Conservation (phyloP, 1,140 invertebrate species). For the Atta colombica region DNA sequence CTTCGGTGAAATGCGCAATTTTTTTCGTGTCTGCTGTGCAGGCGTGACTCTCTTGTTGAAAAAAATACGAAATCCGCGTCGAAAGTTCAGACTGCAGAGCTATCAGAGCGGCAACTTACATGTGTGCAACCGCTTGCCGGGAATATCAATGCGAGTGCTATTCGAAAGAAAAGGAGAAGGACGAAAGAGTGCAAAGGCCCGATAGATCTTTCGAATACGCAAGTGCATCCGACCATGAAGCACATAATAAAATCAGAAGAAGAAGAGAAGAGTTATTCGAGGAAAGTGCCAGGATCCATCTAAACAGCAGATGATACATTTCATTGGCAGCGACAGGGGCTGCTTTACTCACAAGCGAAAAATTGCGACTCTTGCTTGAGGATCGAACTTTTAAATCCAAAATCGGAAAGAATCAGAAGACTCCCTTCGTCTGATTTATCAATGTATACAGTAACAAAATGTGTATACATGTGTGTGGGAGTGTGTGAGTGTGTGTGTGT, state of each 20-base stretch:
- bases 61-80: conserved; percentile 31
- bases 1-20: background rate
- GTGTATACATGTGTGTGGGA: background rate
- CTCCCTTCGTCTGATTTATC: conserved; percentile 12
- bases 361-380: conserved; percentile 8
- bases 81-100: conserved; percentile 23
- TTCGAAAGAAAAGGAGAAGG: conserved; percentile 24
- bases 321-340: background rate
- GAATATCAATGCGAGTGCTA: conserved; percentile 22
- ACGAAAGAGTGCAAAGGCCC: conserved; percentile 56
- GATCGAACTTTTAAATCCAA: conserved; percentile 11
- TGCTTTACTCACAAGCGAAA: conserved; percentile 13
- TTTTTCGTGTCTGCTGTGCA: background rate
- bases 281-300: background rate
- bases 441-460: conserved; percentile 8
- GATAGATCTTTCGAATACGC: background rate
- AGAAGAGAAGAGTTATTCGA: background rate
- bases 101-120: background rate
- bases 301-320: background rate
- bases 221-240: background rate
- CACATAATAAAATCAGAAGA: conserved; percentile 15
- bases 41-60: background rate
- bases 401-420: background rate
- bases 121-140: background rate
- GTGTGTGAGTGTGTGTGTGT: too few relatives aligned